A percentile compares a stretch with the other conserved stretches of the same genome.
These are phyloP conservation scores for Exaiptasia diaphana DNA, from an alignment of 64 coral and sea anemone species.

Conservation along the genomic window DNA sequence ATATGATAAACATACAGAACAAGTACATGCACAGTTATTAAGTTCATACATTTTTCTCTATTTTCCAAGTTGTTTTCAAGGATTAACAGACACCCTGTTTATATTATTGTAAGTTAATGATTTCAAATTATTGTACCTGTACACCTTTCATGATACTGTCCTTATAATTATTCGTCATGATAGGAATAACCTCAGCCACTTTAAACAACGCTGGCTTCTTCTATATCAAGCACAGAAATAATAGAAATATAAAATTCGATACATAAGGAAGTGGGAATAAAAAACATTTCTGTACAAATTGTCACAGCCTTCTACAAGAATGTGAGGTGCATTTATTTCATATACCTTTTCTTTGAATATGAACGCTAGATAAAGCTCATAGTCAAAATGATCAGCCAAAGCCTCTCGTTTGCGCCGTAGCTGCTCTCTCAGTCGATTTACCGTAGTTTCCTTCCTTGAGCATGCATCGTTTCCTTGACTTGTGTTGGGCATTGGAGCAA, in stretches of 20 bases:
- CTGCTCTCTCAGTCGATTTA: conserved; percentile 66
- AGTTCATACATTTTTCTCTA: too few species aligned
- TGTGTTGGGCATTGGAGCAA: conserved; percentile 28
- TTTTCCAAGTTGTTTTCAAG: too few species aligned
- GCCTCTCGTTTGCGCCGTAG: conserved; percentile 73
- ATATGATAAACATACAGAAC: neutral
- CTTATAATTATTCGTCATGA: conserved; percentile 95
- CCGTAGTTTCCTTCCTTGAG: conserved; percentile 62
- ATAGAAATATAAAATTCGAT: neutral
- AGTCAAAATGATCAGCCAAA: conserved; percentile 94
- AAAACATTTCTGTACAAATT: neutral
- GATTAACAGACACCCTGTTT: too few species aligned
- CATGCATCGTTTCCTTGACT: conserved; percentile 52
- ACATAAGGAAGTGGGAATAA: neutral
- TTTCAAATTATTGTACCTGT: conserved; percentile 57
- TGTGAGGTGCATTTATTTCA: neutral
- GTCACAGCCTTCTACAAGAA: neutral
- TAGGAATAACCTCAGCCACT: conserved; percentile 80
- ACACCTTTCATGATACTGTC: conserved; percentile 96
- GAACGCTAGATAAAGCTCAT: conserved; percentile 86
- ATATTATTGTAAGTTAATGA: neutral
- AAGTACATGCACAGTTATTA: too few species aligned
- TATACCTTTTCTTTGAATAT: conserved; percentile 97
- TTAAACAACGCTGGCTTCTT: conserved; percentile 95
- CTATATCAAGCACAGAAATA: neutral